phyloP scores from a whole-genome alignment of 2,113 vertebrate genomes.

The Plecotus auritus region DNA sequence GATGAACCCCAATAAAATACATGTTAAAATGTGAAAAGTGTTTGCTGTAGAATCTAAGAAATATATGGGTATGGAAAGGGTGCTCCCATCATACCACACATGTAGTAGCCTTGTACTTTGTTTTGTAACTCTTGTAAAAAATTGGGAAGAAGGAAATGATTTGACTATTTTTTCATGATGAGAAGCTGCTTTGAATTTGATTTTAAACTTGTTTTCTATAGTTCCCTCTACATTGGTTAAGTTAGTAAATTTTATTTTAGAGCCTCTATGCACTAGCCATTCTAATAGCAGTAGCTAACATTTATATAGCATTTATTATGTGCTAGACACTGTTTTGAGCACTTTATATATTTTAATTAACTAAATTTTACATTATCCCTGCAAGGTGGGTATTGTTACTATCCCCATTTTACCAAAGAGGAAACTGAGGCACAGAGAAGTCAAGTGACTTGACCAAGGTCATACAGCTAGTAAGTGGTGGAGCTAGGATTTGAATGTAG shows the following conservation, averaged over 20 bases:
- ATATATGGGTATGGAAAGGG: not conserved
- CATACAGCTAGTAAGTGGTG: not conserved
- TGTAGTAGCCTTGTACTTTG: not conserved
- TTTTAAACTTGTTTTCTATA: constrained; percentile 36
- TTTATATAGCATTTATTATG: not conserved
- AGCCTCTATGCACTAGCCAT: not conserved
- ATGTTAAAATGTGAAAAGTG: not conserved
- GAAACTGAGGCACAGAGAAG: not conserved
- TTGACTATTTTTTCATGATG: constrained; percentile 13
- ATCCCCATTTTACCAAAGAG: not conserved
- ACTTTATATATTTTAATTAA: not conserved
- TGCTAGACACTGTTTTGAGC: not conserved
- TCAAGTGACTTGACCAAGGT: not conserved
- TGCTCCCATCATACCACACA: not conserved
- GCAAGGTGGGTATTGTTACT: not conserved
- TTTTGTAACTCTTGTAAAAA: not conserved
- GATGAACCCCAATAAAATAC: not conserved
- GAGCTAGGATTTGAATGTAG: not conserved
- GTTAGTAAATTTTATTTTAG: not conserved
- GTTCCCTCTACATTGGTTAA: not conserved
- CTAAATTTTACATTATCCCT: not conserved
- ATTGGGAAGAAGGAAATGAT: not conserved
- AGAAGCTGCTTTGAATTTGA: not conserved
- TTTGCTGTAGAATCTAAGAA: not conserved
- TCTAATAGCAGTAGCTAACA: not conserved